These are phyloP conservation scores for Nomia melanderi DNA, from an alignment of 1,140 invertebrate genomes.

Conservation along the genomic window DNA sequence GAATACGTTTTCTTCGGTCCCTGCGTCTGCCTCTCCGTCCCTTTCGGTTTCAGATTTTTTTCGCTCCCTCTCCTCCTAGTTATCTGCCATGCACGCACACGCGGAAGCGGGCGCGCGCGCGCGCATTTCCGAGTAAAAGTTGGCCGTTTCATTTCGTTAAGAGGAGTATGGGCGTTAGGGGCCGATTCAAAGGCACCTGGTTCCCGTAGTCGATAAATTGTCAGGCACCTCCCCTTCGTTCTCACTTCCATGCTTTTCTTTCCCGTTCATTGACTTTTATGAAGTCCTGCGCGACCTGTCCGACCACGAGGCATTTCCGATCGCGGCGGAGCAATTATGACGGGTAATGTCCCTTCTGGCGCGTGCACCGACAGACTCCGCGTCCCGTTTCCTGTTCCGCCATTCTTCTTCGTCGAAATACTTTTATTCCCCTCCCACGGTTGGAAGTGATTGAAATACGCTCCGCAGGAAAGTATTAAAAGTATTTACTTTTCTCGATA, in stretches of 20 bases:
- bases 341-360: not conserved
- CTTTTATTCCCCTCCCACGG: too few species aligned
- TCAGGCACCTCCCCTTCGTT: slow-evolving; percentile 21
- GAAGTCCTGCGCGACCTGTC: slow-evolving; percentile 23
- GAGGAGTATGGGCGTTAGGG: slow-evolving; percentile 43
- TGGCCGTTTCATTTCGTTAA: slow-evolving; percentile 58
- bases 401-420: not conserved
- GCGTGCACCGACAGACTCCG: too few species aligned
- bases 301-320: slow-evolving; percentile 2
- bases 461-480: too few species aligned
- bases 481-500: too few species aligned
- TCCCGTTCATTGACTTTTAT: slow-evolving; percentile 20
- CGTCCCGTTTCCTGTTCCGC: too few species aligned
- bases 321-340: slow-evolving; percentile 16
- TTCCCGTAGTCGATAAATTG: slow-evolving; percentile 56
- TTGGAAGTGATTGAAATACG: too few species aligned
- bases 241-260: slow-evolving; percentile 12
- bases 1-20: slow-evolving; percentile 25
- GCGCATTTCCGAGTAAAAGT: slow-evolving; percentile 43
- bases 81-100: too few species aligned
- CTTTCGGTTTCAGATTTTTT: not conserved
- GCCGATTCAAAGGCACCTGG: slow-evolving; percentile 57
- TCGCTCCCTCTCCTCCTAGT: not conserved
- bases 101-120: not conserved
- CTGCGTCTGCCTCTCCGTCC: not conserved